Evolutionary conservation across 2,113 vertebrate species (phyloP).

Genomic region (Spermophilus dauricus): DNA sequence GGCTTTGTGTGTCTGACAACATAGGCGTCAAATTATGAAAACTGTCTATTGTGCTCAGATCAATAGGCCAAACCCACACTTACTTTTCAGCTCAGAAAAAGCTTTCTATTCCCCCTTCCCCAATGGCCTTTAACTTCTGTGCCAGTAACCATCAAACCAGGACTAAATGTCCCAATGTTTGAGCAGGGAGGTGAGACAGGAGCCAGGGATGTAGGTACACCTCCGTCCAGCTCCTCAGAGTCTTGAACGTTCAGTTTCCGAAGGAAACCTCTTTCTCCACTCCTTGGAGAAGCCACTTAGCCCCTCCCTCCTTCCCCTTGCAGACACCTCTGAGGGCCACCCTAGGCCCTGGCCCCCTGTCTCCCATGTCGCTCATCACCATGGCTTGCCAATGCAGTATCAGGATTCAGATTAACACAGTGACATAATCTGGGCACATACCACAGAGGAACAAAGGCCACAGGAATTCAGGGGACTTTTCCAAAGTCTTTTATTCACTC

Average conservation of each 20-base stretch:
- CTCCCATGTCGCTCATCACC: not conserved
- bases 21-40: not conserved
- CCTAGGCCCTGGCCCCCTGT: not conserved
- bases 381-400: not conserved
- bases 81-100: slow-evolving; percentile 54
- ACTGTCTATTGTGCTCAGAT: slow-evolving; percentile 11
- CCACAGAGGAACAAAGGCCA: not conserved
- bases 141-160: slow-evolving; percentile 18
- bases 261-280: not conserved
- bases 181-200: not conserved
- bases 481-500: not conserved
- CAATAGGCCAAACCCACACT: slow-evolving; percentile 62
- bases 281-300: not conserved
- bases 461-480: not conserved
- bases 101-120: not conserved
- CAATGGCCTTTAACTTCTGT: slow-evolving; percentile 31
- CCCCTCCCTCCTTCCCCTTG: not conserved
- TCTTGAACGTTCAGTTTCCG: not conserved
- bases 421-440: not conserved
- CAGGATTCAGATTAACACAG: not conserved
- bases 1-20: slow-evolving; percentile 46
- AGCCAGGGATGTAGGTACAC: not conserved
- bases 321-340: not conserved
- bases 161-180: not conserved
- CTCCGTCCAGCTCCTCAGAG: not conserved